Evolutionary conservation across 2,888 invertebrate species (phyloP), one percentile per base, ranked within the genome.

Genomic region (Trichopoda pennipes): DNA sequence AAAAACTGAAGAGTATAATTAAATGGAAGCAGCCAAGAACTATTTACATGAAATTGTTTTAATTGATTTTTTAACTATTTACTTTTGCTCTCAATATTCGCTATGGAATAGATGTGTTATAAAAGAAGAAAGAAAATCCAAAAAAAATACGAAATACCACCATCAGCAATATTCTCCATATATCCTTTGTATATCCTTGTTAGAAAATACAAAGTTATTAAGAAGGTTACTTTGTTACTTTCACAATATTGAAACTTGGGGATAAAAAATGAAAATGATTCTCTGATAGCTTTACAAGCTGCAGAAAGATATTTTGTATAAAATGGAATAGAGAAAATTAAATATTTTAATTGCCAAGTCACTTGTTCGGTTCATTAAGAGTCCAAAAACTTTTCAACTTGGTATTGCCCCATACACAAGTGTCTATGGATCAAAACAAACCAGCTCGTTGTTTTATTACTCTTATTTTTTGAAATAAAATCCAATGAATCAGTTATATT

Each of bases 261-360:
- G 3, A 7, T 12, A 2, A 38, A 38, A 38, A 1, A 12, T 12
- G 12, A 12, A 12, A 12, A 3, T 38, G 10, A 12, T 38, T 38
- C 12, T 16, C 16, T 44, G 6, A 44, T 19, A 19, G 47, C 17
- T 17, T 1, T 17, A 49, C 7, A 17, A 49, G 17, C 51, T 35
- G 51, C 4, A 38, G n/a, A 55, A 17, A n/a, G 38, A 55, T 1
- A 16, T 10, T n/a, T 6, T 32, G 14, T 12, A 38, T 9, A 49
- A 44, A 55, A 51, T 28, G 60, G 38, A 55, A 68, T 10, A 55
- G 55, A 68, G 53, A 68, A 68, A 81, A 78, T 78, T 83, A 70
- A 38, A 75, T 23, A 78, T 75, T 81, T 84, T 84, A 84, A 84
- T 84, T 84, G 84, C 81, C 75, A 76, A 76, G 75, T 84, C 78